Evolutionary conservation across 2,797 vertebrate genomes (phyloP).

Genomic region (Cyclopterus lumpus): DNA sequence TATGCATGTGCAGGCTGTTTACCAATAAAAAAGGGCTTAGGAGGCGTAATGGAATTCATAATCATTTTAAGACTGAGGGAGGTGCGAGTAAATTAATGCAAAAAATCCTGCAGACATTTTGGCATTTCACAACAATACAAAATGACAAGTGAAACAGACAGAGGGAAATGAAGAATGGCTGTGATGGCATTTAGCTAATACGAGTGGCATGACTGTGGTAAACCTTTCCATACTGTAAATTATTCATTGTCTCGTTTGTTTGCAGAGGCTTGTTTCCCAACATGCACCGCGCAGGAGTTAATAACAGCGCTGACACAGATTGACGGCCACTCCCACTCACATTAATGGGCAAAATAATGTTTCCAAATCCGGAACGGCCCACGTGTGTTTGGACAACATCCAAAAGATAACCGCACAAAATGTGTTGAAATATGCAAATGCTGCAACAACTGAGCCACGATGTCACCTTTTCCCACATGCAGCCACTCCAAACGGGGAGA

Average conservation of each 20-base stretch:
- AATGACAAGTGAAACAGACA: slow-evolving; percentile 52
- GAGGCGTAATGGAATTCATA: slow-evolving; percentile 47
- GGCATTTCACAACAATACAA: slow-evolving; percentile 54
- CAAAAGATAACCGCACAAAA: slow-evolving; percentile 39
- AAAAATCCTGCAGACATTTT: slow-evolving; percentile 46
- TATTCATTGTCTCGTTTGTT: slow-evolving; percentile 54
- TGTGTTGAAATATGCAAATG: slow-evolving; percentile 47
- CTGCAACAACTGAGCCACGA: slow-evolving; percentile 3
- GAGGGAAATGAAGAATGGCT: slow-evolving; percentile 51
- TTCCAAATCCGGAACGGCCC: slow-evolving; percentile 33
- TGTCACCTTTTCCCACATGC: slow-evolving; percentile 31
- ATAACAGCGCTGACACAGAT: slow-evolving; percentile 45
- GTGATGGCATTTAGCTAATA: slow-evolving; percentile 46
- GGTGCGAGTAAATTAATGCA: slow-evolving; percentile 45
- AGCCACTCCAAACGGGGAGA: slow-evolving; percentile 18
- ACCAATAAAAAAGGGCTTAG: slow-evolving; percentile 31
- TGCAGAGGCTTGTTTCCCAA: slow-evolving; percentile 31
- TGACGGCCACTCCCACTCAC: slow-evolving; percentile 42
- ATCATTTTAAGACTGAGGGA: slow-evolving; percentile 47
- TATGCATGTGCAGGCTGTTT: slow-evolving; percentile 39
- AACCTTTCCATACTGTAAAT: slow-evolving; percentile 53
- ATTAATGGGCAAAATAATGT: slow-evolving; percentile 46
- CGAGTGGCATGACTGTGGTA: slow-evolving; percentile 37
- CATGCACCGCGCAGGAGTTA: slow-evolving; percentile 31
- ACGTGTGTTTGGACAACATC: slow-evolving; percentile 54